Conservation (phyloP, 2,113 vertebrate species). For the Boulengeromyrus knoepffleri region DNA sequence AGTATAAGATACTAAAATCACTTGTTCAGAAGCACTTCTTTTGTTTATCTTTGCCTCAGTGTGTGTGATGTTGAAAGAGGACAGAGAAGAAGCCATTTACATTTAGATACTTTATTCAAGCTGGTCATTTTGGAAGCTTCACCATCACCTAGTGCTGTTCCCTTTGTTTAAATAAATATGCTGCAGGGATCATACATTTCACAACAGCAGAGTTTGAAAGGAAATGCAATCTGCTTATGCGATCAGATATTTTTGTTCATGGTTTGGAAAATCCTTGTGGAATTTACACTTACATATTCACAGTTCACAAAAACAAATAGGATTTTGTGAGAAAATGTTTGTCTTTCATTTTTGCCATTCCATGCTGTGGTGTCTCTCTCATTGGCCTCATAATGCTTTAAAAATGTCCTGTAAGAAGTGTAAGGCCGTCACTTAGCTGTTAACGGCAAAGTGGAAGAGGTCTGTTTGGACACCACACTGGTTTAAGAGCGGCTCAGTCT, state of each 20-base stretch:
- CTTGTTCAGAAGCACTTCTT: neutral
- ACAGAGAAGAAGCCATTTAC: neutral
- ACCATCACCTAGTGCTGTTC: slow-evolving; percentile 12
- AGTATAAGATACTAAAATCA: neutral
- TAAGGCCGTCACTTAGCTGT: neutral
- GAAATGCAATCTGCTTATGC: neutral
- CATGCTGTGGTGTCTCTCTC: neutral
- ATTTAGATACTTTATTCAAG: slow-evolving; percentile 17
- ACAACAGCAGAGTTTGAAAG: neutral
- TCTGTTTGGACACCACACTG: too few relatives aligned
- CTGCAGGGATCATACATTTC: neutral
- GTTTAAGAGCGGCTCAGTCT: neutral
- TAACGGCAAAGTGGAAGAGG: neutral
- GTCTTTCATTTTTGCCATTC: neutral
- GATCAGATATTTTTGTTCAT: neutral
- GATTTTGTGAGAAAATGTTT: neutral
- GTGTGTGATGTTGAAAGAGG: neutral
- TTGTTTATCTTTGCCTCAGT: neutral
- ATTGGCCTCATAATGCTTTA: neutral
- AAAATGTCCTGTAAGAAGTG: neutral
- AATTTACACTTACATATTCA: neutral
- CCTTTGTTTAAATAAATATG: slow-evolving; percentile 9
- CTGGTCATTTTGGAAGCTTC: neutral
- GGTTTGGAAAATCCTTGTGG: neutral
- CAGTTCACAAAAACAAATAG: neutral